These are phyloP conservation scores for Zygaena filipendulae DNA, from an alignment of 2,888 invertebrate genomes.

Conservation along the genomic window DNA sequence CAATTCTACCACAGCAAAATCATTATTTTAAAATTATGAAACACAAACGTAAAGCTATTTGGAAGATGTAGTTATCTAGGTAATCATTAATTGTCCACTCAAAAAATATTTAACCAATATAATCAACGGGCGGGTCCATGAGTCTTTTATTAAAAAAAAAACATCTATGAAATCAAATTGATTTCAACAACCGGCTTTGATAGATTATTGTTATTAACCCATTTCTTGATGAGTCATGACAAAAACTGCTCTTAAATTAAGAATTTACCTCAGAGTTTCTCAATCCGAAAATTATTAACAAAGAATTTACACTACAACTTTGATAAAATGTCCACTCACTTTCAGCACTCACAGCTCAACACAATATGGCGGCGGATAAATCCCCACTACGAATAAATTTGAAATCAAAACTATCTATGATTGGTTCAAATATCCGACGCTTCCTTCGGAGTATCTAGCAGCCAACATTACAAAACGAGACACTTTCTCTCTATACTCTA, in stretches of 20 bases:
- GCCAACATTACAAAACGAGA: no score
- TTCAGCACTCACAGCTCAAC: conserved; percentile 60
- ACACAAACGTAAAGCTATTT: no score
- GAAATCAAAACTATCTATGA: conserved; percentile 48
- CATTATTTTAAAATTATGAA: no score
- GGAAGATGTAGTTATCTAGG: no score
- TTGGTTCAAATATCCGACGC: conserved; percentile 51
- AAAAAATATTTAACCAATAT: conserved; percentile 9
- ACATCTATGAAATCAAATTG: conserved; percentile 9
- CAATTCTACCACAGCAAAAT: no score
- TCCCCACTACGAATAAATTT: conserved; percentile 61
- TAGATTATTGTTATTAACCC: no score
- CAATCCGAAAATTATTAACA: conserved; percentile 50
- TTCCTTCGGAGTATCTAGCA: no score
- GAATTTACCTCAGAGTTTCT: conserved; percentile 48
- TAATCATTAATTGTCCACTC: no score
- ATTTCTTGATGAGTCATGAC: no score
- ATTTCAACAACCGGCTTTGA: no score
- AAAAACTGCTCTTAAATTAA: conserved; percentile 44
- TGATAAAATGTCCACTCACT: conserved; percentile 42
- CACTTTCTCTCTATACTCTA: no score
- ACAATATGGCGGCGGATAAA: conserved; percentile 66
- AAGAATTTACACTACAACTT: conserved; percentile 52
- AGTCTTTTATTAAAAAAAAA: conserved; percentile 14
- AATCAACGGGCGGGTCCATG: conserved; percentile 26